Conservation (phyloP, 2,888 invertebrate species). For the Drosophila ezoana region DNA sequence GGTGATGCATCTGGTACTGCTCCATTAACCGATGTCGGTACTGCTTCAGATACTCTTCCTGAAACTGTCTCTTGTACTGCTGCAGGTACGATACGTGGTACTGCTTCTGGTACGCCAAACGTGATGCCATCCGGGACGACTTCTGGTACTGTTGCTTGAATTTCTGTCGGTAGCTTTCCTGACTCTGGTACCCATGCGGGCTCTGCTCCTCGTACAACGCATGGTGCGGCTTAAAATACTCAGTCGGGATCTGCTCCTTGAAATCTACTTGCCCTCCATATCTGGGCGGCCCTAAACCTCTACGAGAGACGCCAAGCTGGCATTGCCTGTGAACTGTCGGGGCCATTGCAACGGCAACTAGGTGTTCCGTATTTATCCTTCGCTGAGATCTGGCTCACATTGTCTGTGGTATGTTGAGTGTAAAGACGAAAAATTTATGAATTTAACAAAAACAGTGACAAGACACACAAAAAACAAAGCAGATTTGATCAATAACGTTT, state of each 20-base stretch:
- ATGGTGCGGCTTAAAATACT: too few relatives aligned
- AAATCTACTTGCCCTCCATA: not conserved
- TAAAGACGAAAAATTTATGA: constrained; percentile 10
- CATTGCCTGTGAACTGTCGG: not conserved
- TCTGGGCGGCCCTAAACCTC: not conserved
- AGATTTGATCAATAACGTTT: not conserved
- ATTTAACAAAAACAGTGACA: not conserved
- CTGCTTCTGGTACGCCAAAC: too few relatives aligned
- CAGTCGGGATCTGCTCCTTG: not conserved
- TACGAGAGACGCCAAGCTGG: not conserved
- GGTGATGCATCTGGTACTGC: not conserved
- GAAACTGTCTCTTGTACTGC: too few relatives aligned
- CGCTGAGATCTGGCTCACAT: constrained; percentile 8
- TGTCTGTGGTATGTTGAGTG: constrained; percentile 5
- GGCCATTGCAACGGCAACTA: constrained; percentile 9
- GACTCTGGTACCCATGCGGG: too few relatives aligned
- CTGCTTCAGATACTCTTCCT: too few relatives aligned
- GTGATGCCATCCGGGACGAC: too few relatives aligned
- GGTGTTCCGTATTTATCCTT: not conserved
- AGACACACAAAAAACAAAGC: constrained; percentile 1
- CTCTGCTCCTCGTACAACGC: too few relatives aligned
- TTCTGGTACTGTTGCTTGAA: too few relatives aligned
- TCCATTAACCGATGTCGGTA: not conserved
- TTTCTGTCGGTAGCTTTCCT: too few relatives aligned
- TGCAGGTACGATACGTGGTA: too few relatives aligned